Evolutionary conservation across 1,140 invertebrate genomes (phyloP).

Genomic region (Drosophila eugracilis): DNA sequence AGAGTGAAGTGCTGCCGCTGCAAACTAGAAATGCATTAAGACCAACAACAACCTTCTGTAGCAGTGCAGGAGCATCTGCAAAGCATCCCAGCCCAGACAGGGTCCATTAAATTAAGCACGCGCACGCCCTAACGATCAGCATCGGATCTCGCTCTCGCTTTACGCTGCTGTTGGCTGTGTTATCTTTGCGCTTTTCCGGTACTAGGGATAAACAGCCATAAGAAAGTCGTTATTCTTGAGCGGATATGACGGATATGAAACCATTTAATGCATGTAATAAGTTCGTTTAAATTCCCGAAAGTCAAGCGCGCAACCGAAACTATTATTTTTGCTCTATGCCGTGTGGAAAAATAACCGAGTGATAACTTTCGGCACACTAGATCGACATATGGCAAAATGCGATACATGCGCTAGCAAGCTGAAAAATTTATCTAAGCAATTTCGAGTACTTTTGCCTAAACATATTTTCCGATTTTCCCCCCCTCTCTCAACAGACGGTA

Average conservation of each 20-base stretch:
- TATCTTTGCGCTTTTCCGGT: constrained; percentile 77
- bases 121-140: constrained; percentile 67
- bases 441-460: constrained; percentile 15
- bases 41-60: constrained; percentile 22
- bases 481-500: too few species aligned
- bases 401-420: neutral
- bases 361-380: constrained; percentile 3
- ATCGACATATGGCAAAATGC: neutral
- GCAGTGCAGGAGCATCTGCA: constrained; percentile 29
- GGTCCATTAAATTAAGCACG: constrained; percentile 68
- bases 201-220: constrained; percentile 64
- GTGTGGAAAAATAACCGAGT: too few species aligned
- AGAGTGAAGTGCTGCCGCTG: constrained; percentile 50
- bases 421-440: neutral
- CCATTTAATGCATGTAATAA: constrained; percentile 31
- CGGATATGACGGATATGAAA: constrained; percentile 30
- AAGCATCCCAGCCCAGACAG: constrained; percentile 36
- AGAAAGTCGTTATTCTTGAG: constrained; percentile 46
- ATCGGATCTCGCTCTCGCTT: too few species aligned
- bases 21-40: constrained; percentile 68
- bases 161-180: too few species aligned
- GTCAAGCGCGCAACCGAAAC: constrained; percentile 28
- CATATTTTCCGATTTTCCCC: neutral
- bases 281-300: constrained; percentile 15
- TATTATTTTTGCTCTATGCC: neutral